A percentile compares a stretch with the other conserved stretches of the same genome.
Conservation (phyloP, 2,113 vertebrate genomes). For the Ctenodactylus gundi region DNA sequence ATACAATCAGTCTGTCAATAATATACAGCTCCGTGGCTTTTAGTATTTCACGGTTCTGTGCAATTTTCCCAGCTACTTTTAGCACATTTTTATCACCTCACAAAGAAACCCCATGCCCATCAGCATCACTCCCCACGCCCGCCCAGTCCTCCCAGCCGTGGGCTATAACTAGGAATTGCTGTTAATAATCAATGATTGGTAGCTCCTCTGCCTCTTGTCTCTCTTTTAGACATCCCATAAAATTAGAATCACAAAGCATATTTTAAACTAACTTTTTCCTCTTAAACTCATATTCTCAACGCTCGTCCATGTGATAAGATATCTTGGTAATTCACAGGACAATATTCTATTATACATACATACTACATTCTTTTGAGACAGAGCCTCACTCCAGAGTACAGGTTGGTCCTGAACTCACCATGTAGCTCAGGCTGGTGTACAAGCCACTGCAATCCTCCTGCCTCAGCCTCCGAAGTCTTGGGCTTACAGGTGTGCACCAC, state of each 20-base stretch:
- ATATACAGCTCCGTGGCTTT: neutral
- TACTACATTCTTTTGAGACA: neutral
- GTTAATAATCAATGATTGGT: neutral
- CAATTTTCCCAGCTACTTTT: neutral
- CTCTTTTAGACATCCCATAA: neutral
- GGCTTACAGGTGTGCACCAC: too few relatives aligned
- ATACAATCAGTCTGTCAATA: neutral
- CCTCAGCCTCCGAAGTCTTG: too few relatives aligned
- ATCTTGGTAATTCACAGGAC: neutral
- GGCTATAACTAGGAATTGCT: neutral
- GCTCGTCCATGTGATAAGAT: neutral
- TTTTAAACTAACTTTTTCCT: slow-evolving; percentile 2
- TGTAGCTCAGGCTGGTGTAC: too few relatives aligned
- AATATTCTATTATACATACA: neutral
- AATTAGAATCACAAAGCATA: neutral
- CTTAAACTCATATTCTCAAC: neutral
- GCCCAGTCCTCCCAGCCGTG: neutral
- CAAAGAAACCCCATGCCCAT: neutral
- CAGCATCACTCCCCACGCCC: neutral
- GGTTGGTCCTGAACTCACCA: too few relatives aligned
- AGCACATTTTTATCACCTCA: slow-evolving; percentile 11
- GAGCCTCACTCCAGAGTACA: too few relatives aligned
- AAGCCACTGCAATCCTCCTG: too few relatives aligned
- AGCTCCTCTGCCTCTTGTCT: neutral
- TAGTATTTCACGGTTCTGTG: neutral